phyloP scores from a whole-genome alignment of 1,140 invertebrate species.

The Olivierus martensii region DNA sequence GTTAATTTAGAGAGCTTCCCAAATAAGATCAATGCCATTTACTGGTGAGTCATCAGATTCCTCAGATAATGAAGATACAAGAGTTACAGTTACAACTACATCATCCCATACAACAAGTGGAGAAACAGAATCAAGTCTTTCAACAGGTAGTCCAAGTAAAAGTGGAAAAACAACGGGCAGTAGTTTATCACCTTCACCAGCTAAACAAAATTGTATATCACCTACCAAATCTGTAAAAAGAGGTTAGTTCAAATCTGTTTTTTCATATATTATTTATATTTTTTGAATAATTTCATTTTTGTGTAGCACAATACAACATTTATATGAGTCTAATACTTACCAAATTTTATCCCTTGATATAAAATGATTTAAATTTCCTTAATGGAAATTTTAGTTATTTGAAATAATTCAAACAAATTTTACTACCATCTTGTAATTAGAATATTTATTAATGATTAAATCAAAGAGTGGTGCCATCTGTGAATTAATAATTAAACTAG shows the following conservation, averaged over 20 bases:
- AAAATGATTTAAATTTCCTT: too few species aligned
- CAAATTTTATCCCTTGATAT: too few species aligned
- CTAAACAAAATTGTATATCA: slow-evolving; percentile 58
- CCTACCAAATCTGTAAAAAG: slow-evolving; percentile 58
- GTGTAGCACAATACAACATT: too few species aligned
- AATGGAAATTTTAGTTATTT: too few species aligned
- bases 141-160: slow-evolving; percentile 24
- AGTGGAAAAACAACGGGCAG: not conserved
- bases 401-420: too few species aligned
- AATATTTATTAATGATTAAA: too few species aligned
- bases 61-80: slow-evolving; percentile 72
- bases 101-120: slow-evolving; percentile 28
- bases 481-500: too few species aligned
- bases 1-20: slow-evolving; percentile 60
- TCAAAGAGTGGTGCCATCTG: too few species aligned
- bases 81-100: slow-evolving; percentile 30
- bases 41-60: slow-evolving; percentile 89
- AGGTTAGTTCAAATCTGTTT: slow-evolving; percentile 30
- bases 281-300: too few species aligned
- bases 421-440: too few species aligned
- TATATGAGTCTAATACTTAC: too few species aligned
- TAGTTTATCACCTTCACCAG: slow-evolving; percentile 45
- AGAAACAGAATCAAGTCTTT: slow-evolving; percentile 36
- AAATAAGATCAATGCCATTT: slow-evolving; percentile 89
- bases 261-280: too few species aligned